These are phyloP conservation scores for Cydia splendana DNA, from an alignment of 1,140 invertebrate genomes.

Conservation along the genomic window DNA sequence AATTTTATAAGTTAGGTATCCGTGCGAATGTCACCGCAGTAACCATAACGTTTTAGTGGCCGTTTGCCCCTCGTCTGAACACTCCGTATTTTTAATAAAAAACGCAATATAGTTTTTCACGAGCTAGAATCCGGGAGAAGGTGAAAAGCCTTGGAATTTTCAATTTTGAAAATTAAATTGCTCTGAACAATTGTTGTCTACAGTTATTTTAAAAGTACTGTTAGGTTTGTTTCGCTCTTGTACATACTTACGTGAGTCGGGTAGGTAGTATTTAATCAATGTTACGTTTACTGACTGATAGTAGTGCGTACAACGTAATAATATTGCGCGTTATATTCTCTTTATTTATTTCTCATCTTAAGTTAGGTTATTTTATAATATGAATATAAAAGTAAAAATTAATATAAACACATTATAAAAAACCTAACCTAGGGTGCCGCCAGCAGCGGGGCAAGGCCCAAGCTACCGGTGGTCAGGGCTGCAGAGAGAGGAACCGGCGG, in stretches of 20 bases:
- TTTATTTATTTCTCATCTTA: no score
- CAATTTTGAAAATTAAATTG: constrained; percentile 72
- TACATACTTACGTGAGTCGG: not conserved
- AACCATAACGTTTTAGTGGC: constrained; percentile 77
- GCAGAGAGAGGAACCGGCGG: no score
- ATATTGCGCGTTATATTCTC: constrained; percentile 6
- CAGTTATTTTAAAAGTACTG: constrained; percentile 15
- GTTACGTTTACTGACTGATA: no score
- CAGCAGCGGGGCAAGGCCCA: no score
- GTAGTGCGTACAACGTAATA: not conserved
- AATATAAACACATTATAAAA: no score
- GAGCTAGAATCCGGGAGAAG: constrained; percentile 49
- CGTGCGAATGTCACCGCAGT: constrained; percentile 74
- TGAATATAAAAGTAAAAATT: no score
- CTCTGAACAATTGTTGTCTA: constrained; percentile 54
- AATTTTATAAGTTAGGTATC: constrained; percentile 77
- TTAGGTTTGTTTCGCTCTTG: not conserved
- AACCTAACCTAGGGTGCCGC: no score
- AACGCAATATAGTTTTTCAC: constrained; percentile 75
- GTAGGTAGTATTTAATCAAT: not conserved
- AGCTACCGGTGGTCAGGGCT: no score
- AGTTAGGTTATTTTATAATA: no score
- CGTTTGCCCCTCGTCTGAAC: constrained; percentile 72
- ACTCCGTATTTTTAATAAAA: constrained; percentile 77
- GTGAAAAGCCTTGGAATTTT: constrained; percentile 60